These are phyloP conservation scores for Pangasius mekongensis DNA, from an alignment of 2,797 vertebrate genomes.

Conservation along the genomic window DNA sequence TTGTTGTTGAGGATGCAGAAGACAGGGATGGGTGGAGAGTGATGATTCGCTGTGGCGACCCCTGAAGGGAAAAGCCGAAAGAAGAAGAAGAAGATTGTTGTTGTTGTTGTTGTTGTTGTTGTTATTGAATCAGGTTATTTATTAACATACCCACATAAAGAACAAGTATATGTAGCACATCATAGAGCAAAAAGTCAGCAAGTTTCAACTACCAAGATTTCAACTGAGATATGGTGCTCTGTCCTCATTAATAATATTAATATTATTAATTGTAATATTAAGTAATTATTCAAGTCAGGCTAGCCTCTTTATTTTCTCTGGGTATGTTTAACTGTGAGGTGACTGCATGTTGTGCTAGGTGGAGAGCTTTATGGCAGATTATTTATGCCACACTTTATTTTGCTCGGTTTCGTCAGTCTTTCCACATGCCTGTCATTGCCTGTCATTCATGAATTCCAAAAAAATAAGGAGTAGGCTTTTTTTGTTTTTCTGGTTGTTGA, in stretches of 20 bases:
- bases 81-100: too few species aligned
- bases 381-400: constrained; percentile 18
- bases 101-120: too few species aligned
- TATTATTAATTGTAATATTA: background rate
- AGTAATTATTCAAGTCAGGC: background rate
- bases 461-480: constrained; percentile 6
- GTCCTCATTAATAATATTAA: background rate
- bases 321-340: background rate
- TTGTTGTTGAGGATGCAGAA: too few species aligned
- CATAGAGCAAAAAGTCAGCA: background rate
- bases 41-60: too few species aligned
- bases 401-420: constrained; percentile 11
- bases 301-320: background rate
- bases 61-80: too few species aligned
- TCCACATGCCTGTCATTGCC: background rate
- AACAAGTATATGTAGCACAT: background rate
- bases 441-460: background rate
- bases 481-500: constrained; percentile 2
- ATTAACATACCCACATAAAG: background rate
- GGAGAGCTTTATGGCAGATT: constrained; percentile 3
- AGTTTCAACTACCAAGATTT: background rate
- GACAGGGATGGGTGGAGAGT: too few species aligned
- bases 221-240: background rate
- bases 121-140: background rate
- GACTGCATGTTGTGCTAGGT: background rate